Percentiles rank a stretch among this genome's conserved stretches.
Conservation (phyloP, 2,113 vertebrate species). For the Myodes glareolus region DNA sequence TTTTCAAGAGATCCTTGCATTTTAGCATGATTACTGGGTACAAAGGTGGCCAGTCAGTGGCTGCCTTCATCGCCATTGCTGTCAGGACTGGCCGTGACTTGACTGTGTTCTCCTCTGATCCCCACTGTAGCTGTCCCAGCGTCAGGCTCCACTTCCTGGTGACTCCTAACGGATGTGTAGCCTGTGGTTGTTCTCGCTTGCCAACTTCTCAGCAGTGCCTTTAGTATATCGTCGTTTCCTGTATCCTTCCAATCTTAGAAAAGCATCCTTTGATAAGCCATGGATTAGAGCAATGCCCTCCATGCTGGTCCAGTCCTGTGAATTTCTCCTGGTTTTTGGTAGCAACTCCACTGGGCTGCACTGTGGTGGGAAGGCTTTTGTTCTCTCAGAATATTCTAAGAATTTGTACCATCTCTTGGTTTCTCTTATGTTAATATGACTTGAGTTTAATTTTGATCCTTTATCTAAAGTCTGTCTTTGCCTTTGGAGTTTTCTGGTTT, state of each 20-base stretch:
- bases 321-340: constrained; percentile 2
- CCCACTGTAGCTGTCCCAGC: background rate
- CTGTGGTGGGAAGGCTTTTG: background rate
- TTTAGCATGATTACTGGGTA: background rate
- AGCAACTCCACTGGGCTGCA: background rate
- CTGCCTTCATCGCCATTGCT: background rate
- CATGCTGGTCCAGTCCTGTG: background rate
- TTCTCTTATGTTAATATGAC: background rate
- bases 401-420: background rate
- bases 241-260: background rate
- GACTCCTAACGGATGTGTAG: background rate
- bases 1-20: background rate
- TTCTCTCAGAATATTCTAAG: background rate
- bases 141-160: background rate
- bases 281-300: background rate
- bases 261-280: background rate
- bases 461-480: background rate
- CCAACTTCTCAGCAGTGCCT: background rate
- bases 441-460: background rate
- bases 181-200: background rate
- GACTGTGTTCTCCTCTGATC: background rate
- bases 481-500: background rate
- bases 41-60: background rate
- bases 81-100: background rate
- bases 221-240: background rate